A percentile compares a stretch with the other conserved stretches of the same genome.
These are phyloP conservation scores for Altica lythri DNA, from an alignment of 2,888 invertebrate species.

Conservation along the genomic window DNA sequence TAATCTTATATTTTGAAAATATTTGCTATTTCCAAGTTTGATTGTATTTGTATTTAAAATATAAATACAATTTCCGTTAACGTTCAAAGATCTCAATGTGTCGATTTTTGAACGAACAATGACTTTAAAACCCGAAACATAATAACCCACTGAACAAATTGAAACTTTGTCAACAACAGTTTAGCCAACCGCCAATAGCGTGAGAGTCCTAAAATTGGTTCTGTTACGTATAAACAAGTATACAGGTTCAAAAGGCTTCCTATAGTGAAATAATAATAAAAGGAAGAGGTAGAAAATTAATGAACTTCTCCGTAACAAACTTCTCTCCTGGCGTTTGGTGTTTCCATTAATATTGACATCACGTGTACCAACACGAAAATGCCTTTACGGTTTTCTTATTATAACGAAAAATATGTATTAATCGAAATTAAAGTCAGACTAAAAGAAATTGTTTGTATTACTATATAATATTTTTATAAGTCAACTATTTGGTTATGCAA, in stretches of 20 bases:
- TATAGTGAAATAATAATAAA: constrained; percentile 22
- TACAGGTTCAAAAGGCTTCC: constrained; percentile 21
- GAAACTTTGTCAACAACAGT: constrained; percentile 12
- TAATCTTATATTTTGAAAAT: too few relatives aligned
- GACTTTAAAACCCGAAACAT: constrained; percentile 1
- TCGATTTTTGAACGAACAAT: constrained; percentile 5
- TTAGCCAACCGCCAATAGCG: constrained; percentile 9
- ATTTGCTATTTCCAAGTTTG: too few relatives aligned
- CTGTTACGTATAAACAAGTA: constrained; percentile 17
- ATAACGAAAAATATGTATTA: constrained; percentile 1
- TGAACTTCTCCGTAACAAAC: constrained; percentile 23
- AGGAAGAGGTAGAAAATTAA: constrained; percentile 33
- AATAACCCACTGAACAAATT: constrained; percentile 10
- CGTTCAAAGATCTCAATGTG: neutral
- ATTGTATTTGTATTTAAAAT: too few relatives aligned
- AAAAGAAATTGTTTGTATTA: too few relatives aligned
- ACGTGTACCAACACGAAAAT: constrained; percentile 22
- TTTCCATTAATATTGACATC: constrained; percentile 11
- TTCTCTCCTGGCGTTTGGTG: constrained; percentile 4
- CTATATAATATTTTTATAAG: too few relatives aligned
- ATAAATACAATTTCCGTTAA: constrained; percentile 6
- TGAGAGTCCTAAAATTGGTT: constrained; percentile 21
- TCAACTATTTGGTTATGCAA: too few relatives aligned
- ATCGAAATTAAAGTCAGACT: neutral
- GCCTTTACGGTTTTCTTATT: constrained; percentile 10